Base-by-base conservation (phyloP, 1,140 invertebrate genomes). In the Acromyrmex heyeri region DNA sequence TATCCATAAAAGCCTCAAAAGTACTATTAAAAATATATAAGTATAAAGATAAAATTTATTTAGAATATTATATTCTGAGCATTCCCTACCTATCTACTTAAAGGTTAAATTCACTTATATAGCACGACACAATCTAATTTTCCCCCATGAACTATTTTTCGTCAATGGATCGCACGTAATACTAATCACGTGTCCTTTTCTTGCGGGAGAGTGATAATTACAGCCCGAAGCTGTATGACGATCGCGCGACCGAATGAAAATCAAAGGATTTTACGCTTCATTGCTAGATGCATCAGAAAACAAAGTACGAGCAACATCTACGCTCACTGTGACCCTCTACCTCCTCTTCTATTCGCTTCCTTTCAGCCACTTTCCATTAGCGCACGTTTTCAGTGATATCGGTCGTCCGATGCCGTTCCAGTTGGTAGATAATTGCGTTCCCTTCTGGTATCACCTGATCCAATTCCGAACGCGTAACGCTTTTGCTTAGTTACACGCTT, bases 291-390 rank as follows among this genome's bases (percentile, higher is more conserved):
- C 57, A 73, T 7, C 79, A 83, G 79, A 61, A 83, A 83, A 83
- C 69, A 73, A 73, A 61, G 38, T 62, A 50, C 38, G 38, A 16
- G 55, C 30, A 67, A 83, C 69, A 83, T 83, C 21, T 59, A 34
- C 3, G 18, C 38, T 34, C 55, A 6, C 27, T 34, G n/a, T n/a
- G 7, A 34, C 38, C 57, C 34, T 73, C 53, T 30, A 21, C 61
- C 50, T 14, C 4, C n/a, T 7, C 65, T 34, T 57, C 14, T 30
- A 27, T 59, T 48, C 44, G 34, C 50, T 69, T 83, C 34, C 34
- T 82, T 82, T 87, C 69, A 67, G n/a, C 24, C 14, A 10, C n/a
- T 64, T 61, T 62, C 70, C 72, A 77, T 65, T 89, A 82, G 62
- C 57, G 30, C 55, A 50, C 34, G 48, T 34, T 82, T 72, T 30